Evolutionary conservation across 2,113 vertebrate genomes (phyloP).

Genomic region (Xiphorhynchus elegans): DNA sequence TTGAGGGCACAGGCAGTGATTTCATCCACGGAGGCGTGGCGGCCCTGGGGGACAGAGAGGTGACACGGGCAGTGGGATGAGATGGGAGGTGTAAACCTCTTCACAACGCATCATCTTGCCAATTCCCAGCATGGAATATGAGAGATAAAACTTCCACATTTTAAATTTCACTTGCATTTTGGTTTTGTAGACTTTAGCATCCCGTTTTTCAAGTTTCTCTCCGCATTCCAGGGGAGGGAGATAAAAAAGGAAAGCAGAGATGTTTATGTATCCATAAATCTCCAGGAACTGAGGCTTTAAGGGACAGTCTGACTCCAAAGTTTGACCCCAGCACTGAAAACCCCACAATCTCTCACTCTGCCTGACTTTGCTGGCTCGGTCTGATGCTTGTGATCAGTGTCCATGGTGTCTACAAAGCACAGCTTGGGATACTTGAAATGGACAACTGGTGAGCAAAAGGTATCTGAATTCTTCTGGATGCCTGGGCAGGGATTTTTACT

Average conservation of each 20-base stretch:
- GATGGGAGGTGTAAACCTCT: not conserved
- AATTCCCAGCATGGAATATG: fast-evolving
- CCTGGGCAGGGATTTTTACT: not conserved
- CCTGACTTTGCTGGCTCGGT: not conserved
- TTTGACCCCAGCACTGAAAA: not conserved
- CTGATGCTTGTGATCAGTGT: not conserved
- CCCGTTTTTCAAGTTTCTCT: not conserved
- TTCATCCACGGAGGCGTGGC: slow-evolving; percentile 85
- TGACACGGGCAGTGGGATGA: fast-evolving
- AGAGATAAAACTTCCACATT: not conserved
- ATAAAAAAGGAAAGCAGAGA: not conserved
- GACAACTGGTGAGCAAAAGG: not conserved
- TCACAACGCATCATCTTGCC: not conserved
- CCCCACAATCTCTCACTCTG: not conserved
- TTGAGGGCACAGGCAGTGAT: slow-evolving; percentile 87
- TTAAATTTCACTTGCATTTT: not conserved
- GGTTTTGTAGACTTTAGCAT: not conserved
- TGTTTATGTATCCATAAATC: not conserved
- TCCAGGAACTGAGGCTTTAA: not conserved
- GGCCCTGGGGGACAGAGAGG: slow-evolving; percentile 74
- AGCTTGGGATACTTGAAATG: not conserved
- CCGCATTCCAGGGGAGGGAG: not conserved
- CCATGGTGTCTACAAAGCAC: not conserved
- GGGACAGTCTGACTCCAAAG: not conserved
- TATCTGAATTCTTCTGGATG: not conserved